These are phyloP conservation scores for Pristionchus mayeri DNA, from an alignment of 2,888 invertebrate species.

Conservation along the genomic window DNA sequence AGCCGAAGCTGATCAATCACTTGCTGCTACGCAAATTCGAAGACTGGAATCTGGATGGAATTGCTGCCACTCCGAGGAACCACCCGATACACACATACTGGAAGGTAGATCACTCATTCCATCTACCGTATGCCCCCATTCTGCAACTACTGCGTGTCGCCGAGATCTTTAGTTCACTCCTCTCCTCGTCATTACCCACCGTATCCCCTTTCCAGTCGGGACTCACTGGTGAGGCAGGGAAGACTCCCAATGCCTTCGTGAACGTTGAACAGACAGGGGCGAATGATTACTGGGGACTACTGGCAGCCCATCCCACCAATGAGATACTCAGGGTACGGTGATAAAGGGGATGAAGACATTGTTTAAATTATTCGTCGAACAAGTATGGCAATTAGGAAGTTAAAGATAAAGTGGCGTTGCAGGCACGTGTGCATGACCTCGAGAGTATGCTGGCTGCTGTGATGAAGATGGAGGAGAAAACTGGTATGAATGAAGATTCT, in stretches of 20 bases:
- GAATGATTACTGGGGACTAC: conserved; percentile 73
- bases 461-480: conserved; percentile 71
- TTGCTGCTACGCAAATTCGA: conserved; percentile 62
- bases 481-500: conserved; percentile 55
- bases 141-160: too few relatives aligned
- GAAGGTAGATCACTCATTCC: conserved; percentile 57
- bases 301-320: conserved; percentile 70
- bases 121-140: too few relatives aligned
- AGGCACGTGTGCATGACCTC: conserved; percentile 71
- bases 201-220: conserved; percentile 59
- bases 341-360: too few relatives aligned
- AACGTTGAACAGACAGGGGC: conserved; percentile 73
- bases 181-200: not conserved
- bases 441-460: conserved; percentile 72
- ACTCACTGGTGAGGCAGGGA: conserved; percentile 64
- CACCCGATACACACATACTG: conserved; percentile 68
- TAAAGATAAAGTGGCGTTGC: conserved; percentile 7
- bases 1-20: conserved; percentile 66
- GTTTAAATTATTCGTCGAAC: too few relatives aligned
- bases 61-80: conserved; percentile 61
- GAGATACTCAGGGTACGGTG: conserved; percentile 59
- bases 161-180: too few relatives aligned
- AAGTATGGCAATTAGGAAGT: too few relatives aligned
- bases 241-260: conserved; percentile 67
- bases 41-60: conserved; percentile 63